phyloP scores from a whole-genome alignment of 2,113 vertebrate genomes.

The Thermophis baileyi region DNA sequence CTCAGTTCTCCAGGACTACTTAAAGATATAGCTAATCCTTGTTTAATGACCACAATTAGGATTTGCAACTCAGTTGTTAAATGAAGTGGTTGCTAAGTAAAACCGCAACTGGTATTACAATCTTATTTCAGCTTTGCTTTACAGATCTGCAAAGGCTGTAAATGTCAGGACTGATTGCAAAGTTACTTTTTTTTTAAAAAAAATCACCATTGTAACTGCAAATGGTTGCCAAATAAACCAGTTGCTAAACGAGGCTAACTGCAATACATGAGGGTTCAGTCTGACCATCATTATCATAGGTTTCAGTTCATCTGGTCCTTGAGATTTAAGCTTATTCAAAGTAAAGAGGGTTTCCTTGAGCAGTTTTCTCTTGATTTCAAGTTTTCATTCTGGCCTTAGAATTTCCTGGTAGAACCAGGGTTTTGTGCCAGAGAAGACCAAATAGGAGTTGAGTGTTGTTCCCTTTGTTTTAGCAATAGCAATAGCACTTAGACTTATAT shows the following conservation, averaged over 20 bases:
- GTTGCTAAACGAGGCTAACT: background rate
- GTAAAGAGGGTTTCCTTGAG: background rate
- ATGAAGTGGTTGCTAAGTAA: background rate
- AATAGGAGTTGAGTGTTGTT: background rate
- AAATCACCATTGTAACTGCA: background rate
- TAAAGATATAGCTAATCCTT: background rate
- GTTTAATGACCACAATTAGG: background rate
- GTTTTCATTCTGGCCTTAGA: background rate
- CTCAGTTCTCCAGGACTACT: background rate
- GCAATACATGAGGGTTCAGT: background rate
- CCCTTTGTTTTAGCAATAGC: background rate
- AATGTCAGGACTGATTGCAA: background rate
- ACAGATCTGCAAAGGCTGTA: background rate
- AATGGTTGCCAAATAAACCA: background rate
- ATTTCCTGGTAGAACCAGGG: background rate
- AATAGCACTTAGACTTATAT: too few relatives aligned
- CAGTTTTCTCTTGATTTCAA: background rate
- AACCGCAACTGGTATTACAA: background rate
- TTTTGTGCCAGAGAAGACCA: background rate
- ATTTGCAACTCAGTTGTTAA: background rate
- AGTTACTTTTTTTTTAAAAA: background rate
- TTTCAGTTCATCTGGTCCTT: background rate
- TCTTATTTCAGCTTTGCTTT: background rate
- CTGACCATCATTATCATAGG: background rate
- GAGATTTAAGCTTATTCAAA: background rate